Percentiles rank a stretch among this genome's conserved stretches.
These are phyloP conservation scores for Archivesica marissinica DNA, from an alignment of 1,140 invertebrate genomes.

Conservation along the genomic window DNA sequence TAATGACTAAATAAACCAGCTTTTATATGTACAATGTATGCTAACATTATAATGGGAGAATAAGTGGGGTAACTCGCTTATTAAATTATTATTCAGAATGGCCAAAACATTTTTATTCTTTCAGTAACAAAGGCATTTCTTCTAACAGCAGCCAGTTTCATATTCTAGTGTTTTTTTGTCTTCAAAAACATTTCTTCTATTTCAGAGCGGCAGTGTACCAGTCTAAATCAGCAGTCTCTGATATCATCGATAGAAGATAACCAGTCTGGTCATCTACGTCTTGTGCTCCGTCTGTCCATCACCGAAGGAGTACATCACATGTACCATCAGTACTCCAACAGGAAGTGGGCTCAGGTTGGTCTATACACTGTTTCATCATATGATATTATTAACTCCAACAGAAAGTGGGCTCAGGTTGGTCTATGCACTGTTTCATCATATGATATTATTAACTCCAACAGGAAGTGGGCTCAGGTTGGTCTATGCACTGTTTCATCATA, in stretches of 20 bases:
- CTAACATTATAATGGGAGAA: background rate
- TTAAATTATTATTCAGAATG: background rate
- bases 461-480: constrained; percentile 47
- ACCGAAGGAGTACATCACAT: constrained; percentile 24
- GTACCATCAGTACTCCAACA: constrained; percentile 12
- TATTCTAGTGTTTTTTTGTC: too few species aligned
- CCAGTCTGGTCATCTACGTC: constrained; percentile 7
- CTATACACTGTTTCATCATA: too few species aligned
- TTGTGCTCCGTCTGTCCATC: constrained; percentile 25
- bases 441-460: too few species aligned
- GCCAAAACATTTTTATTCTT: background rate
- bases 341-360: constrained; percentile 47
- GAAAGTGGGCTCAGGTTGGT: constrained; percentile 47
- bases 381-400: too few species aligned
- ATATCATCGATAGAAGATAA: constrained; percentile 10
- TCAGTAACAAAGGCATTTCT: background rate
- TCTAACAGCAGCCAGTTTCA: background rate
- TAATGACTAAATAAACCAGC: background rate
- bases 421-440: too few species aligned
- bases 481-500: too few species aligned
- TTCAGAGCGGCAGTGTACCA: background rate
- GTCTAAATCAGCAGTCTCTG: background rate
- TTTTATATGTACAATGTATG: background rate
- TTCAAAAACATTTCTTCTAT: background rate
- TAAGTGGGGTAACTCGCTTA: background rate